Percentiles rank a stretch among this genome's conserved stretches.
phyloP scores from a whole-genome alignment of 2,113 vertebrate species.

The Heteronetta atricapilla region DNA sequence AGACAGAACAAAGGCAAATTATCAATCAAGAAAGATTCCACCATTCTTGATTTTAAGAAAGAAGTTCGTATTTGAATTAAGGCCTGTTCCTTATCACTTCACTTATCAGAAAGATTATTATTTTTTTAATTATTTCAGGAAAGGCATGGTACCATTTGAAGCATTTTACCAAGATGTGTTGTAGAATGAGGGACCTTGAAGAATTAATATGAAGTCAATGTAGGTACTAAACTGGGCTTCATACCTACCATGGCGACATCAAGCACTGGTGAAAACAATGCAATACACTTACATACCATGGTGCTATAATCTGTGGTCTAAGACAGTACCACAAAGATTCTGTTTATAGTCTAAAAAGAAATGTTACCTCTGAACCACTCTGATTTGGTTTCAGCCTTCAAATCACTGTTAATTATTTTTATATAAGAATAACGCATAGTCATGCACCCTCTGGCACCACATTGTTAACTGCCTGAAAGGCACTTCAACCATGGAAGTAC shows the following conservation, averaged over 20 bases:
- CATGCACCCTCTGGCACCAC: background rate
- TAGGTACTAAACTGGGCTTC: background rate
- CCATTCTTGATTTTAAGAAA: background rate
- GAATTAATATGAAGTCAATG: background rate
- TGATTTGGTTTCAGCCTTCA: background rate
- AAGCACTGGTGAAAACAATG: background rate
- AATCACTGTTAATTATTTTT: background rate
- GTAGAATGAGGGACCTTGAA: background rate
- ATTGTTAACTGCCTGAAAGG: background rate
- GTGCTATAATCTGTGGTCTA: background rate
- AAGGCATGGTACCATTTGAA: background rate
- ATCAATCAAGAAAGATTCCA: slow-evolving; percentile 14
- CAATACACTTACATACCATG: background rate
- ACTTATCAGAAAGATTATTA: background rate
- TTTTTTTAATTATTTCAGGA: background rate
- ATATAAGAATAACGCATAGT: background rate
- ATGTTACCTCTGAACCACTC: background rate
- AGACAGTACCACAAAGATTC: background rate
- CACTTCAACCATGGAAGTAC: background rate
- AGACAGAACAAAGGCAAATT: slow-evolving; percentile 37
- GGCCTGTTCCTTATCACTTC: background rate
- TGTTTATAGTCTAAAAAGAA: background rate
- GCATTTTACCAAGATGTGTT: background rate
- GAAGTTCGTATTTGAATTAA: background rate
- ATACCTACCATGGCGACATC: accelerated